Percentiles rank a stretch among this genome's conserved stretches.
Evolutionary conservation across 2,888 invertebrate species (phyloP).

Genomic region (Bellardia bayeri): DNA sequence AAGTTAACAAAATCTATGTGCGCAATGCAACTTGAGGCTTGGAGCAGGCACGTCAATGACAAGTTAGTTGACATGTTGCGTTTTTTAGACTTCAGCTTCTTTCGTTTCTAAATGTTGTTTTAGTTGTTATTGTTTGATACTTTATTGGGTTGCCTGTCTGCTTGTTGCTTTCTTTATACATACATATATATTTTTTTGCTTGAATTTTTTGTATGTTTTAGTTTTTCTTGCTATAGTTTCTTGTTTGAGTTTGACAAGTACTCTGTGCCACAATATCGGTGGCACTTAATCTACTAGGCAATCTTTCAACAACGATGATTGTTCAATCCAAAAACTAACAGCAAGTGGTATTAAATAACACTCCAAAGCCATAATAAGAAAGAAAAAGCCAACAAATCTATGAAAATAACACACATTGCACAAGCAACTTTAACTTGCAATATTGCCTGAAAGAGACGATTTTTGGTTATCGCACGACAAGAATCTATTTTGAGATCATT

Average conservation of each 20-base stretch:
- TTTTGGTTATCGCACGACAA: constrained; percentile 73
- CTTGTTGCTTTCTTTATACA: constrained; percentile 36
- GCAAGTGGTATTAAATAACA: constrained; percentile 72
- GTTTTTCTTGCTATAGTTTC: constrained; percentile 44
- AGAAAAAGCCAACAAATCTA: not conserved
- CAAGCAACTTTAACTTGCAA: not conserved
- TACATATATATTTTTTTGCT: not conserved
- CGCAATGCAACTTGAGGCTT: constrained; percentile 57
- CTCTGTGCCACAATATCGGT: constrained; percentile 74
- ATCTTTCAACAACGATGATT: constrained; percentile 76
- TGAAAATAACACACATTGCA: not conserved
- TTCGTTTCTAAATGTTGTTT: constrained; percentile 13
- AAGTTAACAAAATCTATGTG: constrained; percentile 56
- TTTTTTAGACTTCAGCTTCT: constrained; percentile 37
- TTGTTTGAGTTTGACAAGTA: constrained; percentile 70
- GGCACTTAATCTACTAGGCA: constrained; percentile 82
- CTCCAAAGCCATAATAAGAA: constrained; percentile 59
- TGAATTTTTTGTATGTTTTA: constrained; percentile 1
- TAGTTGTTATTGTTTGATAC: constrained; percentile 37
- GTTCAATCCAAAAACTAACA: constrained; percentile 71
- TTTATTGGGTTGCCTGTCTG: constrained; percentile 45
- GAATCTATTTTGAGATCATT: constrained; percentile 70
- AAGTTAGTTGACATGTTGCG: constrained; percentile 72
- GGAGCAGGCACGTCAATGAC: constrained; percentile 71
- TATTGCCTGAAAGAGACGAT: constrained; percentile 24